phyloP scores from a whole-genome alignment of 2,113 vertebrate genomes.

The Platanista minor region DNA sequence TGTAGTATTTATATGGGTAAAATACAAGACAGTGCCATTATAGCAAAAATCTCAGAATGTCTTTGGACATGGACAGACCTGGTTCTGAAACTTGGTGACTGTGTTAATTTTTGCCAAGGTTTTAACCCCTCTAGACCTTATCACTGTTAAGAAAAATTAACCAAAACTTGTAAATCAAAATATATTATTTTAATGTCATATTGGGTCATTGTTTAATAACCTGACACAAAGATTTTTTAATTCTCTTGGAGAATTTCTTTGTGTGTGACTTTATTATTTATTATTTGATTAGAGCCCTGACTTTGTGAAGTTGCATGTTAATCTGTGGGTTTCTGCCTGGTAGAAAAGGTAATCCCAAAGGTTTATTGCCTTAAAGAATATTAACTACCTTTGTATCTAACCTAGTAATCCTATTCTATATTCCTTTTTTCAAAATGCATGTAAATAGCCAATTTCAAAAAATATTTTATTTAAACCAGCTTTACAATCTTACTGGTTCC shows the following conservation, averaged over 20 bases:
- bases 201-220: background rate
- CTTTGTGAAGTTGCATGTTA: background rate
- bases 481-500: background rate
- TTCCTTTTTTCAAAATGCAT: background rate
- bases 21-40: background rate
- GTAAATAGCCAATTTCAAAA: background rate
- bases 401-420: background rate
- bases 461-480: background rate
- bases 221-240: background rate
- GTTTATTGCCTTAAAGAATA: background rate
- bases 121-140: background rate
- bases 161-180: background rate
- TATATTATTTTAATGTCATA: background rate
- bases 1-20: background rate
- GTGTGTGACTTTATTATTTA: background rate
- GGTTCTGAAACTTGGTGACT: background rate
- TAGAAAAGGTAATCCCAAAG: background rate
- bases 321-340: background rate
- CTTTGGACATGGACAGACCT: background rate
- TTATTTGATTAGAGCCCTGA: background rate
- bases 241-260: background rate
- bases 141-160: background rate
- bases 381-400: background rate
- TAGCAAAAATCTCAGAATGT: background rate
- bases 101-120: background rate